Base-by-base conservation (phyloP, 1,140 invertebrate species). In the Sminthurides bifidus region DNA sequence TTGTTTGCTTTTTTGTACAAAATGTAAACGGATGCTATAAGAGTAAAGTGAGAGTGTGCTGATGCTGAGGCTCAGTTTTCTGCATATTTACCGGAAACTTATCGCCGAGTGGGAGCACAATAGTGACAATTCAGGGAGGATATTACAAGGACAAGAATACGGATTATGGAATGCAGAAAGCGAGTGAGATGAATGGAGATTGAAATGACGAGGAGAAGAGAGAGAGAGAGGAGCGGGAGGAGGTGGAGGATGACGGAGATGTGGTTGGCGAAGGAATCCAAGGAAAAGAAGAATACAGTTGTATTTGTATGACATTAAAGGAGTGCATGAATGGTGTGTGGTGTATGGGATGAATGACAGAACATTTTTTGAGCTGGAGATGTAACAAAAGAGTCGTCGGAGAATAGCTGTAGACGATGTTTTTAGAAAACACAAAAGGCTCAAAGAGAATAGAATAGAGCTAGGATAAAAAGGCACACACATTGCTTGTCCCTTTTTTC, bases 351-450 rank as follows among this genome's bases (percentile, higher is more conserved):
- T 59, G 57, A 59, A 59, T 59, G 57, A 59, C 57, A 59, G 56
- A 58, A 58, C 51, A 58, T 58, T 58, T 58, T 58, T 58, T 58
- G 41, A 46, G 57, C 43, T 53, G 30, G 51, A 54, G 51, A 44
- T 26, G 33, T 51, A 58, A 58, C 56, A 58, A 58, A 52, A 52
- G 56, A 37, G 23, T 58, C 49, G 50, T 52, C 49, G 38, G 43
- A 59, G 57, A 59, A 59, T 59, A 45, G 57, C 37, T 52, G 44
- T 51, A 58, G 57, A 59, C 43, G 56, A 58, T 58, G 56, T 58
- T 58, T 58, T 58, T 52, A 58, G 56, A 58, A 58, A 58, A 53
- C 51, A 58, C 56, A 58, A 59, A 59, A 59, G 52, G 45, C 21
- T 23, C 17, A 50, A n/a, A 59, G 51, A 54, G 48, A 52, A 57